phyloP scores from a whole-genome alignment of 2,888 invertebrate genomes.

The Rotaria macrura region DNA sequence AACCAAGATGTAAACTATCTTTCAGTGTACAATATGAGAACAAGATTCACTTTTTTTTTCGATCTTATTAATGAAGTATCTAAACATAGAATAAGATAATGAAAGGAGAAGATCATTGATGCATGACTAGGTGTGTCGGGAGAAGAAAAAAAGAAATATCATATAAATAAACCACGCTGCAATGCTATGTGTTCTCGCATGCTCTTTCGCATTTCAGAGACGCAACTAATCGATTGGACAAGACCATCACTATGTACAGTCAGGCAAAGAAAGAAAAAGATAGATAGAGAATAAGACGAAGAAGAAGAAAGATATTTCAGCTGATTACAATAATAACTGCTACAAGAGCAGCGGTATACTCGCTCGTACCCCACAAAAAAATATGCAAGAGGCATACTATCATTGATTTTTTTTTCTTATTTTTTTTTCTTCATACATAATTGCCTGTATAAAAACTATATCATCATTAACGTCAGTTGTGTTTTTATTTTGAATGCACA shows the following conservation, averaged over 20 bases:
- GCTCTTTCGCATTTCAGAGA: not conserved
- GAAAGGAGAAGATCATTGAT: not conserved
- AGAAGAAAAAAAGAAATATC: not conserved
- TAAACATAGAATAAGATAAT: not conserved
- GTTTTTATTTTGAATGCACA: not conserved
- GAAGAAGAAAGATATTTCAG: not conserved
- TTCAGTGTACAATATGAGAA: not conserved
- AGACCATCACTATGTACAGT: not conserved
- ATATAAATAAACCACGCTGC: not conserved
- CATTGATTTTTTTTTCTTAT: not conserved
- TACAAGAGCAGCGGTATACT: not conserved
- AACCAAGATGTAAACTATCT: not conserved
- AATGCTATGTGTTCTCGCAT: not conserved
- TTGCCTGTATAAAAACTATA: not conserved
- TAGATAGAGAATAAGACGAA: not conserved
- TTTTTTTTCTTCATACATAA: not conserved
- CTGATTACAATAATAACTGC: not conserved
- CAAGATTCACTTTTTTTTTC: not conserved
- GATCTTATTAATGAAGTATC: too few relatives aligned
- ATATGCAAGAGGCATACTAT: not conserved
- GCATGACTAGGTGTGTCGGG: not conserved
- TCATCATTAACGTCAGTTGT: not conserved
- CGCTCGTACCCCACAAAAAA: not conserved
- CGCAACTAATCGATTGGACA: not conserved
- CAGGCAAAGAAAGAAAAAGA: not conserved